These are phyloP conservation scores for Trachymyrmex septentrionalis DNA, from an alignment of 1,140 invertebrate species.

Conservation along the genomic window DNA sequence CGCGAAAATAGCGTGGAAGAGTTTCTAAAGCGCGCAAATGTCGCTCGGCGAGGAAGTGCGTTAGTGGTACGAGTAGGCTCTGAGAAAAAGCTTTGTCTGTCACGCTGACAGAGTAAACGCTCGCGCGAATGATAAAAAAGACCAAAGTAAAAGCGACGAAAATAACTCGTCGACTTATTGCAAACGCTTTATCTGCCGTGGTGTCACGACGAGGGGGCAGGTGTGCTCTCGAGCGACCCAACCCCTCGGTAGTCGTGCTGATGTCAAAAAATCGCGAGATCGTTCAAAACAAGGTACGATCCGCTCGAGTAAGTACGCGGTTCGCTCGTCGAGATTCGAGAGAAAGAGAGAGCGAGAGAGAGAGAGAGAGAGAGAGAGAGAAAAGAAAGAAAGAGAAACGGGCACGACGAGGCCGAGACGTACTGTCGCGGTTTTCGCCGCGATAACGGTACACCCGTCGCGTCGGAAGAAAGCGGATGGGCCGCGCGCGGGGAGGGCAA, in stretches of 20 bases:
- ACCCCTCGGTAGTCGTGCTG: slow-evolving; percentile 31
- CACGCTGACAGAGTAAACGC: slow-evolving; percentile 9
- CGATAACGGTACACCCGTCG: slow-evolving; percentile 46
- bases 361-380: neutral
- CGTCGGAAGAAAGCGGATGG: slow-evolving; percentile 12
- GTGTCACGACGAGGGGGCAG: neutral
- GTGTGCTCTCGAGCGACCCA: slow-evolving; percentile 28
- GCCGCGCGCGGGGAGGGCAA: neutral
- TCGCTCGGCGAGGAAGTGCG: neutral
- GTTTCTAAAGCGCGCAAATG: neutral
- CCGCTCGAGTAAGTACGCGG: too few relatives aligned
- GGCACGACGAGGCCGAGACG: neutral
- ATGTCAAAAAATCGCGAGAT: slow-evolving; percentile 70
- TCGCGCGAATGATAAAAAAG: neutral
- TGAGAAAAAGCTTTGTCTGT: slow-evolving; percentile 50
- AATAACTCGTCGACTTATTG: slow-evolving; percentile 34
- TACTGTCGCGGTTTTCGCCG: neutral
- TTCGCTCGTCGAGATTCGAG: neutral
- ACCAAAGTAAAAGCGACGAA: slow-evolving; percentile 16
- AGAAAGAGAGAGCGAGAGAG: too few relatives aligned
- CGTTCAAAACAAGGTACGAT: slow-evolving; percentile 74
- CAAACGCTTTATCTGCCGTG: neutral
- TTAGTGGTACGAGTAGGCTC: neutral
- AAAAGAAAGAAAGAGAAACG: neutral
- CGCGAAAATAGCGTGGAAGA: neutral